A percentile compares a stretch with the other conserved stretches of the same genome.
Conservation (phyloP, 2,113 vertebrate genomes). For the Erpornis zantholeuca region DNA sequence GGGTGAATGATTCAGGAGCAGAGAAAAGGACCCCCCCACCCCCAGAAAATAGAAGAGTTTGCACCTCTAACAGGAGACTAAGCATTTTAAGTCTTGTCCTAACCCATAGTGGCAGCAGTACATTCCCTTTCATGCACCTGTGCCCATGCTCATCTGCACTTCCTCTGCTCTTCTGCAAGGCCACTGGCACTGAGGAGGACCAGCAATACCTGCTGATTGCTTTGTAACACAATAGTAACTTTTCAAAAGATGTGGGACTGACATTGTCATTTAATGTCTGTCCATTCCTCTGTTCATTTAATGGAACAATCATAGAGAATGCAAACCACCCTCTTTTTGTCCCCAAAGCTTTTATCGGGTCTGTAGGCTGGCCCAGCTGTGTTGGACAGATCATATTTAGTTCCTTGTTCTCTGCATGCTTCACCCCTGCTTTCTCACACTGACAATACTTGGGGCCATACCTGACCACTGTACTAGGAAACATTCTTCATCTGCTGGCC, state of each 20-base stretch:
- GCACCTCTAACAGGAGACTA: not conserved
- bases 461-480: not conserved
- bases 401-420: not conserved
- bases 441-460: not conserved
- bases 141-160: rapidly evolving
- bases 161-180: not conserved
- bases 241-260: not conserved
- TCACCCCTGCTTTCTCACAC: not conserved
- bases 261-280: not conserved
- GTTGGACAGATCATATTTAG: not conserved
- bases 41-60: not conserved
- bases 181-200: not conserved
- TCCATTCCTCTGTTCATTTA: not conserved
- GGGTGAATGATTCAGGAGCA: not conserved
- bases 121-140: not conserved
- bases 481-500: not conserved
- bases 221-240: not conserved
- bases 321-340: not conserved
- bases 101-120: not conserved
- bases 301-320: not conserved
- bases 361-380: not conserved
- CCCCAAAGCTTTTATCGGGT: not conserved
- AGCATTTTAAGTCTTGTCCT: not conserved
- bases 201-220: not conserved
- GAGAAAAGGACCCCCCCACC: not conserved